Evolutionary conservation across 2,797 vertebrate genomes (phyloP), one percentile per base, ranked within the genome.

Genomic region (Cyprinodon diabolis): DNA sequence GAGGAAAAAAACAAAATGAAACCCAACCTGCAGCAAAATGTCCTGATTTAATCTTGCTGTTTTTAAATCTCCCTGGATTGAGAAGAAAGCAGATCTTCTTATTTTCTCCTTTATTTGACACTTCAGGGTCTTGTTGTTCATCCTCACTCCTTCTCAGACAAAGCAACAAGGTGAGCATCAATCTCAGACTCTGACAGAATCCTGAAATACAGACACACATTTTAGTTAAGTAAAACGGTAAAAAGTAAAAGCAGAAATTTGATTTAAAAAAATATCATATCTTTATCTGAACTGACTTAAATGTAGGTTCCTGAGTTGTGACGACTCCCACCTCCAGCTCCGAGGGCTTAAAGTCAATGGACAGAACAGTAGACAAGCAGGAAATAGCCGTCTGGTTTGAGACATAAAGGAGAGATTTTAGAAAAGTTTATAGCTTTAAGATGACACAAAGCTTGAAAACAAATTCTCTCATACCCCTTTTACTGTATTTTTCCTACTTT

Each of bases 281-380:
- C 21, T 4, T 2, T 54, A 55, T 66, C 14, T 49, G 76, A 17
- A 81, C 86, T 94, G 83, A 97, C 97, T 96, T 97, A 95, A 97
- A 98, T 82, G 92, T 96, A 48, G 96, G 94, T 63, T 97, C 95
- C 88, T 96, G 93, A 82, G 95, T 91, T 47, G 96, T 96, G 87
- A 98, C 92, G 71, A 97, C 95, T 85, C 96, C 97, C 85, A 97
- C 95, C 94, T 98, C 96, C 90, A 98, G 94, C 93, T 97, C 97
- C 51, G 96, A 96, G 84, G 97, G 96, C 86, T 98, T 98, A 92
- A 98, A 98, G 93, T 98, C 97, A 84, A 97, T 97, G 76, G 96
- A 97, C 71, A 97, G 93, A 78, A 98, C 96, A 75, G 96, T 96
- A 79, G 97, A 95, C 75, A 98, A 93, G 82, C 97, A 97, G 5